Base-by-base conservation (phyloP, 2,113 vertebrate genomes). In the Coracopsis vasa region DNA sequence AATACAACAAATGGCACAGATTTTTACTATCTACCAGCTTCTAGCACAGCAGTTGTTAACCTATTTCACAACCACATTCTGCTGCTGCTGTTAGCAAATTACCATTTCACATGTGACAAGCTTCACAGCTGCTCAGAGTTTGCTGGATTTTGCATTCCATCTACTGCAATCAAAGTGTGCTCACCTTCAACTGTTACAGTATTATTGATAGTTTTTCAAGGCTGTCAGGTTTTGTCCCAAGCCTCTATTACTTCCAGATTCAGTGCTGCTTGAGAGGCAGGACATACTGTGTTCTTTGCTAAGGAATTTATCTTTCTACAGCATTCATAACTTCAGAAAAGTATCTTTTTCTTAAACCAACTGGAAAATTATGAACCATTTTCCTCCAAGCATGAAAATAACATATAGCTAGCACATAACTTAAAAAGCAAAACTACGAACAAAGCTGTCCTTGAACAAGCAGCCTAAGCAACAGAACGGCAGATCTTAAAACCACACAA, bases 101-200 rank as follows among this genome's bases (percentile, higher is more conserved):
- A 47, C 13, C 65, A 6, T 39, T 74, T n/a, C n/a, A 33, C 1
- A 35, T 29, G 0, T 64, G 51, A 77, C 0, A 0, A 42, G 31
- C 16, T 12, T n/a, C 72, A 54, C 18, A 39, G 35, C 54, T 93
- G 53, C 85, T 44, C 33, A 72, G 51, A 69, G 17, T 54, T 89
- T 9, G 31, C 16, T 44, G 54, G 11, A 65, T 90, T 81, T 75
- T 72, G 25, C 48, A 77, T 69, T 91, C 17, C 29, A 64, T 11
- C 47, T 39, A 15, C 23, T 58, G 42, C 66, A 62, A 20, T 8
- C 35, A 11, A 81, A 84, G 16, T 0, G 15, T 62, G 90, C 56
- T 88, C 77, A 88, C 51, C 67, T 88, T 74, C 4, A 6, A 6
- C 33, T 37, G 21, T 33, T 80, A 69, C 19, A 74, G 1, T 16